Base-by-base conservation (phyloP, 2,797 vertebrate species). In the Delichon dasypus region DNA sequence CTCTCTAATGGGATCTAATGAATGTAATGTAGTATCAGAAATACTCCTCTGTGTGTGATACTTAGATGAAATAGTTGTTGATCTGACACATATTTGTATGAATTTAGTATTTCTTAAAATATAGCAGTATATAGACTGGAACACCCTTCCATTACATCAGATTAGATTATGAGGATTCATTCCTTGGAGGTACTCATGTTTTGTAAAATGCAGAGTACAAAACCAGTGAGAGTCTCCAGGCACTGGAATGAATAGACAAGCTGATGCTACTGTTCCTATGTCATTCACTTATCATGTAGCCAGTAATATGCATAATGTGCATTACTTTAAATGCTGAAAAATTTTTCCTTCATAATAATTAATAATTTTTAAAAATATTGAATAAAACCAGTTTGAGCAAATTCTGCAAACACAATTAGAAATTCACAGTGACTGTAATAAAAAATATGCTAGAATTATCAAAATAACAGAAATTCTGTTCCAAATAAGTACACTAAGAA, bases 321-420 rank as follows among this genome's bases (percentile, higher is more conserved):
- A 94, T 87, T 85, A 87, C 66, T 94, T 80, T 73, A 95, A 92
- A 90, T 60, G 55, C n/a, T 74, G 88, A 85, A 61, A 92, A 94
- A 73, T 76, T 83, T 67, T 67, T 26, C 36, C 36, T 38, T 38
- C 36, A 38, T 38, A 38, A 38, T 38, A 38, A 38, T 38, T 38
- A 38, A 38, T 38, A 38, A 38, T 54, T 81, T 36, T 34, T 15
- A 6, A 45, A 15, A 7, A 47, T 38, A 15, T 40, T 26, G 16
- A 45, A 67, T 51, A 81, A 77, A 91, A 83, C 30, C 75, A 67
- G 2, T 22, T 80, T 89, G n/a, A 81, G 89, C 45, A 82, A 94
- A 77, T 77, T 38, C 20, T 87, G 45, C 61, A 77, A 70, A 75
- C 26, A 88, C 15, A 58, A 89, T 11, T 36, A 60, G 29, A 95